Evolutionary conservation across 2,113 vertebrate genomes (phyloP), one percentile per base, ranked within the genome.

Genomic region (Calyptomena viridis): DNA sequence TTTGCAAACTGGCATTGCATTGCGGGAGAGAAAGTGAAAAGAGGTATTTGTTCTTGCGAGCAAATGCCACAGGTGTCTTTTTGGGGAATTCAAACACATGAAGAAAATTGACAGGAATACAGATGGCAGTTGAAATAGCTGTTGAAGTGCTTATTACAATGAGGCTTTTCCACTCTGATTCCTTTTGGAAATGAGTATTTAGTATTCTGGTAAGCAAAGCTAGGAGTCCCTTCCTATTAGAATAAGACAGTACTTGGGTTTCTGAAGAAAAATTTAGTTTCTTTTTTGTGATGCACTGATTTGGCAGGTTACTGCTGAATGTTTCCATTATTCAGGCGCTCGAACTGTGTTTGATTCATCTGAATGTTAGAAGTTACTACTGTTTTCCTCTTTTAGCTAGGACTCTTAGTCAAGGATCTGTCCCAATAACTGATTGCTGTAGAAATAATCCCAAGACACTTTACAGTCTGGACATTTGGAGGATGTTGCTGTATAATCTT

Each of bases 31-130:
- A 77, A 89, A 91, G 44, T 47, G 66, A 27, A 86, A 85, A 85
- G 47, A 66, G 59, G 30, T 86, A 28, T 69, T 94, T 87, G 28
- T 64, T 93, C 85, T 77, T 2, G 0, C 63, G 60, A 81, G 14
- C 67, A 76, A 93, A 88, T 85, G 80, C 63, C 84, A 74, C 81
- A 91, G 91, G 91, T 95, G 89, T 77, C 69, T 87, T 87, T 89
- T 77, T 4, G 4, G 56, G 49, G 66, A 87, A 58, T 91, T 92
- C 39, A 90, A 1, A 84, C 27, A 33, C 55, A 82, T 59, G 62
- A 83, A 55, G 63, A 85, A 59, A 87, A 91, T 59, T 9, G 33
- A 80, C 84, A 91, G 47, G 55, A 87, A 83, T 80, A 56, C 75
- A 91, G 83, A 83, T 83, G 80, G 64, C 50, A 74, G 31, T 58